Evolutionary conservation across 2,888 invertebrate genomes (phyloP).

Genomic region (Xestia xanthographa): DNA sequence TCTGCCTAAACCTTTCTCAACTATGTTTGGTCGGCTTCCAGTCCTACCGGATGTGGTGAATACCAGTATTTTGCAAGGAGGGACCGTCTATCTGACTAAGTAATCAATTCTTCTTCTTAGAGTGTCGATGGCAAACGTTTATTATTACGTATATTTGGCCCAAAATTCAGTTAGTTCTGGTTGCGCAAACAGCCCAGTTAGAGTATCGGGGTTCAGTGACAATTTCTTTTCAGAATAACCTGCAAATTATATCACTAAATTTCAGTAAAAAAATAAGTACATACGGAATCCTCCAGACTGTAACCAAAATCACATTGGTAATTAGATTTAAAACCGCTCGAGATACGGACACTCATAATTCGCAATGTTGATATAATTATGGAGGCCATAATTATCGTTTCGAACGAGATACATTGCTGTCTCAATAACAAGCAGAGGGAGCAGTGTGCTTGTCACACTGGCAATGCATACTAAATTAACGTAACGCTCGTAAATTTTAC

Average conservation of each 20-base stretch:
- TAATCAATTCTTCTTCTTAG: neutral
- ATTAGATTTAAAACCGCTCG: slow-evolving; percentile 27
- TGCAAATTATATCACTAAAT: neutral
- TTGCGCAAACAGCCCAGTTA: neutral
- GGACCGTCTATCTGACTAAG: neutral
- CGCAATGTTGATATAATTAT: slow-evolving; percentile 53
- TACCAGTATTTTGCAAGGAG: neutral
- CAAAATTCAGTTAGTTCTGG: neutral
- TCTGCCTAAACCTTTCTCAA: neutral
- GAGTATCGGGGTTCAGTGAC: too few species aligned
- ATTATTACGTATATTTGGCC: too few species aligned
- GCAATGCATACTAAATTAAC: slow-evolving; percentile 49
- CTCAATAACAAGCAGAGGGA: slow-evolving; percentile 25
- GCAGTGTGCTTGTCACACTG: slow-evolving; percentile 12
- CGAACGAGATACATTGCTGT: slow-evolving; percentile 39
- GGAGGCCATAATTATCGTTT: slow-evolving; percentile 43
- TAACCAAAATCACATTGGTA: slow-evolving; percentile 29
- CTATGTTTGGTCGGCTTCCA: neutral
- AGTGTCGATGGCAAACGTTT: too few species aligned
- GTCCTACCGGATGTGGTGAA: neutral
- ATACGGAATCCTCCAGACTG: slow-evolving; percentile 9
- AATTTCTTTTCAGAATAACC: neutral
- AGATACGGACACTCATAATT: slow-evolving; percentile 33
- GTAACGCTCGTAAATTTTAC: slow-evolving; percentile 45
- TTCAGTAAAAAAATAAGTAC: neutral